Conservation (phyloP, 2,113 vertebrate species). For the Cavia aperea region DNA sequence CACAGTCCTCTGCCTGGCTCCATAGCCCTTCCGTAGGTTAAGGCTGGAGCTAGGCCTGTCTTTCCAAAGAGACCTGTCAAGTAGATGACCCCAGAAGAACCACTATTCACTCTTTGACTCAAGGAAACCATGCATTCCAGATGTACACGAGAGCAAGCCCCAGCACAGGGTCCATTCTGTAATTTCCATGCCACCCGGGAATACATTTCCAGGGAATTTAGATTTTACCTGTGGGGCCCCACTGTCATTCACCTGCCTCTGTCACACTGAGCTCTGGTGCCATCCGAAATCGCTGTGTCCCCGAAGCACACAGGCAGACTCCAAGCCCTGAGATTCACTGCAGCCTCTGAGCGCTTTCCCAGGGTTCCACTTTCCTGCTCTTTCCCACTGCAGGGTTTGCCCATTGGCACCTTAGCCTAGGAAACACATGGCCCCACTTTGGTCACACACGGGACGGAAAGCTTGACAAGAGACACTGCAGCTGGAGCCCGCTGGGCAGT, state of each 20-base stretch:
- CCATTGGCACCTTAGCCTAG: not conserved
- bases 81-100: not conserved
- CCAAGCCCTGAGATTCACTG: not conserved
- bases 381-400: not conserved
- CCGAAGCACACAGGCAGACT: not conserved
- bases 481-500: not conserved
- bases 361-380: not conserved
- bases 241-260: not conserved
- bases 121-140: not conserved
- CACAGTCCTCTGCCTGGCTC: not conserved
- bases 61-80: not conserved
- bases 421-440: slow-evolving; percentile 8
- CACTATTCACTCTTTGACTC: not conserved
- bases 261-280: not conserved
- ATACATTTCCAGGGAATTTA: not conserved
- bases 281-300: rapidly evolving
- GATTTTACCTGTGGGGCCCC: not conserved
- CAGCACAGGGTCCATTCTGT: not conserved
- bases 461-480: not conserved
- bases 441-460: not conserved
- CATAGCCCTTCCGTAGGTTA: not conserved
- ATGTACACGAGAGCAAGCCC: not conserved
- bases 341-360: not conserved
- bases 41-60: not conserved
- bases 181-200: not conserved